Conservation (phyloP, 2,797 vertebrate genomes). For the Artibeus lituratus region DNA sequence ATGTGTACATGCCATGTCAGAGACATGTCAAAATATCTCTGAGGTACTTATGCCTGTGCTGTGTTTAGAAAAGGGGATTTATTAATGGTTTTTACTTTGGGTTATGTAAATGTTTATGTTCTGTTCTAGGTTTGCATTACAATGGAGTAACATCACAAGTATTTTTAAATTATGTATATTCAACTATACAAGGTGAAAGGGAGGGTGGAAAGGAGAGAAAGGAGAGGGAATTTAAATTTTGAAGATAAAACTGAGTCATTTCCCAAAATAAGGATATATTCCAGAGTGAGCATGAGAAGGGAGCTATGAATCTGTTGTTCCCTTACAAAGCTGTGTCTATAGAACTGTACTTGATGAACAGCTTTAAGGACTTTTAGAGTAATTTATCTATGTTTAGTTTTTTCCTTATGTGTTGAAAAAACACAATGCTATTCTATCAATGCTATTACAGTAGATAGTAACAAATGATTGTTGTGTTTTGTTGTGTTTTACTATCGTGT, state of each 20-base stretch:
- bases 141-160: neutral
- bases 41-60: neutral
- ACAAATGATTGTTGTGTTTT: neutral
- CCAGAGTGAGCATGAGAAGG: neutral
- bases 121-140: neutral
- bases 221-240: neutral
- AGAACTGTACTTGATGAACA: neutral
- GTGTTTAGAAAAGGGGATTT: neutral
- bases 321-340: neutral
- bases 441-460: neutral
- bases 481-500: neutral
- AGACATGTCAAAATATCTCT: neutral
- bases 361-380: slow-evolving; percentile 20
- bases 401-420: neutral
- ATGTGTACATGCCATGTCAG: neutral
- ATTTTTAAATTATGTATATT: neutral
- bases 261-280: neutral
- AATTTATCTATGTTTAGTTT: neutral
- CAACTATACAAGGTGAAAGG: neutral
- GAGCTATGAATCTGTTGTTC: neutral
- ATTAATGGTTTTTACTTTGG: neutral
- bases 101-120: neutral
- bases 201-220: neutral
- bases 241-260: neutral
- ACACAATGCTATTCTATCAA: neutral